Conservation (phyloP, 2,113 vertebrate genomes). For the Rhadina sibilatrix region DNA sequence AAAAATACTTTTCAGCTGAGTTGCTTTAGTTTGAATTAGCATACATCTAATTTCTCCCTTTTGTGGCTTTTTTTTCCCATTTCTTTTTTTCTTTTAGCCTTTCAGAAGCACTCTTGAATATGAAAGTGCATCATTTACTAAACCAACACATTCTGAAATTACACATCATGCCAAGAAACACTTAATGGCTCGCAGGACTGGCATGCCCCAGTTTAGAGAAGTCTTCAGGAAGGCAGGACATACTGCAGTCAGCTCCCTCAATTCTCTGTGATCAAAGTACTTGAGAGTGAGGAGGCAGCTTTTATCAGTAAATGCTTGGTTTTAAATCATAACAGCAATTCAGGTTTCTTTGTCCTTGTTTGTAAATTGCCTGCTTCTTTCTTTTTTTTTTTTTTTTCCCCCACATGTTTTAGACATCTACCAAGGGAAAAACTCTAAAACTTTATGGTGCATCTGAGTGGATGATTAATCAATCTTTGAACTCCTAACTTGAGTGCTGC, state of each 20-base stretch:
- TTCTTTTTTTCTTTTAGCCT: not conserved
- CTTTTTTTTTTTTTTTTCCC: not conserved
- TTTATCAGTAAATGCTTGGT: constrained; percentile 25
- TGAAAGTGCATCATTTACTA: not conserved
- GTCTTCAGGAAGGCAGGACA: not conserved
- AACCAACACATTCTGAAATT: not conserved
- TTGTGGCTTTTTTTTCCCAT: rapidly evolving
- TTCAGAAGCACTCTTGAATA: not conserved
- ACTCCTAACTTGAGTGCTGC: not conserved
- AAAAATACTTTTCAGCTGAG: not conserved
- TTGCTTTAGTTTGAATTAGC: not conserved
- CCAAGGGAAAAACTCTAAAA: constrained; percentile 41
- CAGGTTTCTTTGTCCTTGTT: constrained; percentile 42
- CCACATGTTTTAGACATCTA: not conserved
- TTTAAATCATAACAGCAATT: constrained; percentile 33
- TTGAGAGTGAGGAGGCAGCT: constrained; percentile 20
- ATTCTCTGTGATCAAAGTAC: not conserved
- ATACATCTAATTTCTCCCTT: not conserved
- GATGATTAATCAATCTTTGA: constrained; percentile 35
- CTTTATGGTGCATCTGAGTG: constrained; percentile 1
- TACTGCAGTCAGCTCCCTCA: not conserved
- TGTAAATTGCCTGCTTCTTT: constrained; percentile 7
- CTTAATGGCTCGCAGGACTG: not conserved
- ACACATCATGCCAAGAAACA: not conserved
- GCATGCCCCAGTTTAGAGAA: not conserved